Evolutionary conservation across 1,140 invertebrate species (phyloP).

Genomic region (Drosophila murphyi): DNA sequence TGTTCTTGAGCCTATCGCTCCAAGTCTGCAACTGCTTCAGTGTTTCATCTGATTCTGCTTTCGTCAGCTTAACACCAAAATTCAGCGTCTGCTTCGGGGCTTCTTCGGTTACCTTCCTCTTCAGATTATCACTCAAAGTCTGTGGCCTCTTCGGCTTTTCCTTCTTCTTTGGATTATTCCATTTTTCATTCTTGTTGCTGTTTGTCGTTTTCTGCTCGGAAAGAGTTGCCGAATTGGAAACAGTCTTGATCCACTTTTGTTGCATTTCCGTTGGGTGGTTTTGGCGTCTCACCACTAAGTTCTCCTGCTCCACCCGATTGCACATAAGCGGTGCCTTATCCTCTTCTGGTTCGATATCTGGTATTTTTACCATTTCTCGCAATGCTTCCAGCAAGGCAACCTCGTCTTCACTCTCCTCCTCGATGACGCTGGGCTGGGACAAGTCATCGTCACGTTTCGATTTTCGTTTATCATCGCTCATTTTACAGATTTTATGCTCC

Average conservation of each 20-base stretch:
- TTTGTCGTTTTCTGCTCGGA: not conserved
- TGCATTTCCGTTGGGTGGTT: not conserved
- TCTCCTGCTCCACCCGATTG: not conserved
- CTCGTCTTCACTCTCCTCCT: constrained; percentile 27
- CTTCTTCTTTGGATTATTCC: not conserved
- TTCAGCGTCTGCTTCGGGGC: not conserved
- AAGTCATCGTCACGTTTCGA: not conserved
- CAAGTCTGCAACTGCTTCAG: not conserved
- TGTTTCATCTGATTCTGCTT: not conserved
- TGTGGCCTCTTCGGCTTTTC: not conserved
- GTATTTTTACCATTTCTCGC: constrained; percentile 46
- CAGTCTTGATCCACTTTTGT: not conserved
- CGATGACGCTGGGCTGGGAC: not conserved
- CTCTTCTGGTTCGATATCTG: constrained; percentile 37
- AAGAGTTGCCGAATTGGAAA: not conserved
- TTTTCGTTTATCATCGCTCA: constrained; percentile 4
- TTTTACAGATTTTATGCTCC: constrained; percentile 7
- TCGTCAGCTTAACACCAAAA: not conserved
- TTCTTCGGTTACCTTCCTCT: not conserved
- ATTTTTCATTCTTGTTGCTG: not conserved
- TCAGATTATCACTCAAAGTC: not conserved
- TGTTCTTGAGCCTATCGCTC: not conserved
- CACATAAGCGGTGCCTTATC: not conserved
- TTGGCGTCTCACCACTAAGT: not conserved
- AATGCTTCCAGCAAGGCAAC: constrained; percentile 48